Base-by-base conservation (phyloP, 2,113 vertebrate genomes). In the Oncorhynchus clarkii region DNA sequence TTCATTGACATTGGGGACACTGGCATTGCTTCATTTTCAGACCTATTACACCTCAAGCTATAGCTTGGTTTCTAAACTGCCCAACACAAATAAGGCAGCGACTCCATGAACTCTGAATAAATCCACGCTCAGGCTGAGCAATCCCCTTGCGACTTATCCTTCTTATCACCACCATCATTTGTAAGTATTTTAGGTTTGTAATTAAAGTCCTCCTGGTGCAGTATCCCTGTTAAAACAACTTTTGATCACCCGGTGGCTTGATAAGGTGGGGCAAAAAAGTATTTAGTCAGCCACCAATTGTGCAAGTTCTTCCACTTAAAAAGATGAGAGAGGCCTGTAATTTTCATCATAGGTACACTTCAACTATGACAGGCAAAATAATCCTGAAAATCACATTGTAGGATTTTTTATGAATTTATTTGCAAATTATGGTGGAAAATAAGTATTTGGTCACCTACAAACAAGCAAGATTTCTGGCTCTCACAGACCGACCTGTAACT, bases 1-100 rank as follows among this genome's bases (percentile, higher is more conserved):
- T 90, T 90, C 87, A 92, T 91, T 91, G 91, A 91, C 87, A 89
- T 84, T 79, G 82, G 85, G 85, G 85, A 88, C 87, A 87, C 82
- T 84, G 86, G 89, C 86, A 85, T 89, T 80, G 88, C 90, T 90
- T 91, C 75, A 89, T 89, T 90, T 87, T 80, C 84, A 83, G 83
- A 88, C 83, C 87, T 86, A 91, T 93, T 91, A 90, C 78, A 80
- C 82, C 84, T 80, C 90, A 70, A 70, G 68, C 86, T 82, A 82
- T 82, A 79, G 81, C 74, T 85, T 26, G 71, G 75, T 85, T 86
- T 85, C 79, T 78, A 88, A 87, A 83, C 83, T 84, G 85, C 82
- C 74, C 78, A 80, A 78, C 88, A 84, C 82, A 89, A 90, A 89
- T 85, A 84, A 83, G 69, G 72, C 80, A 85, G 80, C 73, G 77